These are phyloP conservation scores for Sinelater perroti DNA, from an alignment of 2,888 invertebrate genomes.

Conservation along the genomic window DNA sequence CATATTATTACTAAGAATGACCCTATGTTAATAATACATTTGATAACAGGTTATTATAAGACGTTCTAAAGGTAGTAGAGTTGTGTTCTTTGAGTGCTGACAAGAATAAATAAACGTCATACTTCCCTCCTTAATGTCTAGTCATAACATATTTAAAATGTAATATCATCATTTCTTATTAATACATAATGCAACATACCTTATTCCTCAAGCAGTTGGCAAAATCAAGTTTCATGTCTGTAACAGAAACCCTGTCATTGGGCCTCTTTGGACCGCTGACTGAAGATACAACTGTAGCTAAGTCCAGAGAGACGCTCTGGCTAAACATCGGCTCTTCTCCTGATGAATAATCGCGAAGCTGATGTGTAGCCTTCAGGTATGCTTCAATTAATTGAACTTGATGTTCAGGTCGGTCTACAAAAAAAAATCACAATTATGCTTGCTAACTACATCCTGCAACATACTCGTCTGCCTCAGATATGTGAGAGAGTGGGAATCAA, in stretches of 20 bases:
- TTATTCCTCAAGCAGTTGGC: slow-evolving; percentile 83
- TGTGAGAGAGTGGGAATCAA: slow-evolving; percentile 81
- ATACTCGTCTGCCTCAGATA: slow-evolving; percentile 88
- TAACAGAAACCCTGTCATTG: slow-evolving; percentile 92
- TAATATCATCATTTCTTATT: too few relatives aligned
- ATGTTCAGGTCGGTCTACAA: slow-evolving; percentile 78
- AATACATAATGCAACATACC: slow-evolving; percentile 68
- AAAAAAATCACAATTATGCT: neutral
- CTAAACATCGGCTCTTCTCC: slow-evolving; percentile 82
- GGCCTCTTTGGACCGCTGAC: slow-evolving; percentile 97
- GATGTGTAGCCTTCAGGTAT: slow-evolving; percentile 82
- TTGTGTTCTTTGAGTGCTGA: too few relatives aligned
- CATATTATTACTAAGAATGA: too few relatives aligned
- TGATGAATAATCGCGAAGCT: slow-evolving; percentile 85
- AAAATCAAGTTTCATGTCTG: slow-evolving; percentile 92
- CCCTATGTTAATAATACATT: too few relatives aligned
- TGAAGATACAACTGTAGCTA: slow-evolving; percentile 89
- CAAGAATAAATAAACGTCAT: too few relatives aligned
- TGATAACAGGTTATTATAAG: too few relatives aligned
- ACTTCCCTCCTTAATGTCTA: too few relatives aligned
- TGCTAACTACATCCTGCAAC: slow-evolving; percentile 29
- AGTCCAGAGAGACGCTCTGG: slow-evolving; percentile 85
- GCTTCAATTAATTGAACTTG: slow-evolving; percentile 81
- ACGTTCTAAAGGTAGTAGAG: too few relatives aligned
- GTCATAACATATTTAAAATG: too few relatives aligned